These are phyloP conservation scores for Paralichthys olivaceus DNA, from an alignment of 2,113 vertebrate genomes.

Conservation along the genomic window DNA sequence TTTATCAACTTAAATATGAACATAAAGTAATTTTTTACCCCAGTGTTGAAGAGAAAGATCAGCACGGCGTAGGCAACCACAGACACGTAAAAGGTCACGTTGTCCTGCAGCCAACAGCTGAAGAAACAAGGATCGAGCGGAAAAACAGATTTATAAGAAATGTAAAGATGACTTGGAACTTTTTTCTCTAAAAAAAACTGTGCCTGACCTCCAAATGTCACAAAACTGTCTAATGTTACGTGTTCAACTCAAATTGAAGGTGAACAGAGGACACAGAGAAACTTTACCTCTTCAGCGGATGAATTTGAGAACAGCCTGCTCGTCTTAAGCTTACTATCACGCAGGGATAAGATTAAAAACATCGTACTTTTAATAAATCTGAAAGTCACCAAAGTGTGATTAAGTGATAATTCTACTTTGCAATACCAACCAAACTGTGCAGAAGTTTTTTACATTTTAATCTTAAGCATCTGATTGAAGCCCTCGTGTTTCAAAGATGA, in stretches of 20 bases:
- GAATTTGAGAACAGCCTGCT: neutral
- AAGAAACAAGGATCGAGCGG: neutral
- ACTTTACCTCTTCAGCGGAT: too few species aligned
- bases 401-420: too few species aligned
- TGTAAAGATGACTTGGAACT: neutral
- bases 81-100: constrained; percentile 84
- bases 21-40: constrained; percentile 53
- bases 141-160: neutral
- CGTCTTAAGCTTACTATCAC: too few species aligned
- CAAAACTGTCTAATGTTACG: too few species aligned
- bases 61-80: constrained; percentile 87
- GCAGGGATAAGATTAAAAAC: neutral
- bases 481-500: neutral
- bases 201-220: too few species aligned
- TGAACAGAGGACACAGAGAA: neutral
- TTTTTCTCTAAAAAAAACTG: too few species aligned
- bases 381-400: neutral
- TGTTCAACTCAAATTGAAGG: neutral
- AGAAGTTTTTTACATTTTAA: too few species aligned
- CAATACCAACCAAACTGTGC: too few species aligned
- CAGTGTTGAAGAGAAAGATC: constrained; percentile 85
- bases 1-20: neutral
- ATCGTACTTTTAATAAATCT: neutral
- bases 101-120: constrained; percentile 91
- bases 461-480: neutral